phyloP scores from a whole-genome alignment of 2,888 invertebrate genomes.

The Andrena fulva region DNA sequence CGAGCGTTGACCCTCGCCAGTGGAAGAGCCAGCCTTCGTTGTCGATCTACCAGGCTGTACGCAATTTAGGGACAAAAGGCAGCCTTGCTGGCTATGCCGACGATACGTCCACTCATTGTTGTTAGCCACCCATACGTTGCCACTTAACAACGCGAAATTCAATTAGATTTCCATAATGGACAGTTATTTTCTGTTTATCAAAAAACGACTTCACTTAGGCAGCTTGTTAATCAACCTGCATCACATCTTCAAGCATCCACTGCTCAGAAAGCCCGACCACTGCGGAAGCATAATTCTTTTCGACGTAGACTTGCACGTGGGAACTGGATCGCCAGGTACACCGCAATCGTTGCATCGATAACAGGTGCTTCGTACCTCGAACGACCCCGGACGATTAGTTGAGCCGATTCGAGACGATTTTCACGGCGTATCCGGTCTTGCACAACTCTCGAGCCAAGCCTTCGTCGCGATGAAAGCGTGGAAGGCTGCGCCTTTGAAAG shows the following conservation, averaged over 20 bases:
- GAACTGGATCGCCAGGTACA: conserved; percentile 8
- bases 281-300: not conserved
- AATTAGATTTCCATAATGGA: no score
- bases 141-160: conserved; percentile 28
- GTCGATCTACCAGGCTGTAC: conserved; percentile 62
- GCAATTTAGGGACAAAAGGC: conserved; percentile 74
- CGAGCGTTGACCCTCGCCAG: conserved; percentile 27
- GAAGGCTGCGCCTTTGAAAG: conserved; percentile 30
- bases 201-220: no score
- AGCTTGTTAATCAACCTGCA: no score
- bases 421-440: conserved; percentile 64
- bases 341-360: conserved; percentile 16
- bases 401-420: conserved; percentile 74
- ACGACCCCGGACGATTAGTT: conserved; percentile 71
- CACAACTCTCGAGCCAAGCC: conserved; percentile 3
- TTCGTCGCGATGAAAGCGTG: not conserved
- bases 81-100: conserved; percentile 56
- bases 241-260: no score
- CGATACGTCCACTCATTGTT: conserved; percentile 49
- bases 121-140: conserved; percentile 35
- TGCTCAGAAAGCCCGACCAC: no score
- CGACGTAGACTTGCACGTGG: not conserved
- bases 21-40: conserved; percentile 27
- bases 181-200: no score
- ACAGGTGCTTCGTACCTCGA: conserved; percentile 79